Conservation (phyloP, 2,113 vertebrate genomes). For the Talpa occidentalis region DNA sequence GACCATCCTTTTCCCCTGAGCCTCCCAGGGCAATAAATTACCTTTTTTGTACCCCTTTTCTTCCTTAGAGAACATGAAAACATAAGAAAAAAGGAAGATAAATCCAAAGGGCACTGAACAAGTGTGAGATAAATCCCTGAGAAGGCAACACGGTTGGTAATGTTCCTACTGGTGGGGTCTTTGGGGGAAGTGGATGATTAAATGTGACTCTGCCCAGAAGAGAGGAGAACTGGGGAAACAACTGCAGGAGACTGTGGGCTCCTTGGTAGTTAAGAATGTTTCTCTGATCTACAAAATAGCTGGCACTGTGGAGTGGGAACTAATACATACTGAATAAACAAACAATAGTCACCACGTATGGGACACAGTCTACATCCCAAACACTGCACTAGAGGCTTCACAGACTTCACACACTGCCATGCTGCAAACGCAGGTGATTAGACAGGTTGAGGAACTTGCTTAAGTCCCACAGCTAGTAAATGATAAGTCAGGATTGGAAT, state of each 20-base stretch:
- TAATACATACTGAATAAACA: neutral
- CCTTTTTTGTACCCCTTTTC: neutral
- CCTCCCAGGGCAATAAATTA: neutral
- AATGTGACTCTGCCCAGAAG: neutral
- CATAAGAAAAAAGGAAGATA: constrained; percentile 9
- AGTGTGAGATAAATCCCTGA: neutral
- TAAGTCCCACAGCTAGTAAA: neutral
- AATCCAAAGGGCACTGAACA: neutral
- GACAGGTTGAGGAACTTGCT: neutral
- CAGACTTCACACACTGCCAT: neutral
- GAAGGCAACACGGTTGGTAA: neutral
- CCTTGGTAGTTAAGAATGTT: neutral
- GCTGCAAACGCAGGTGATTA: neutral
- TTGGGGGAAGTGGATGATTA: neutral
- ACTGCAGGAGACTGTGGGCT: neutral
- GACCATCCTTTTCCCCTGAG: neutral
- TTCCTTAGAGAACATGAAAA: neutral
- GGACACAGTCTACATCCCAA: neutral
- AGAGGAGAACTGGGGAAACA: neutral
- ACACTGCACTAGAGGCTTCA: neutral
- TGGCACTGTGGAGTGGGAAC: neutral
- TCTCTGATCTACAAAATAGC: neutral
- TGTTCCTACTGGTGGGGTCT: neutral
- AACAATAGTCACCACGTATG: neutral
- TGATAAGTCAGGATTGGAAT: neutral